These are phyloP conservation scores for Lichenostomus cassidix DNA, from an alignment of 2,113 vertebrate genomes.

Conservation along the genomic window DNA sequence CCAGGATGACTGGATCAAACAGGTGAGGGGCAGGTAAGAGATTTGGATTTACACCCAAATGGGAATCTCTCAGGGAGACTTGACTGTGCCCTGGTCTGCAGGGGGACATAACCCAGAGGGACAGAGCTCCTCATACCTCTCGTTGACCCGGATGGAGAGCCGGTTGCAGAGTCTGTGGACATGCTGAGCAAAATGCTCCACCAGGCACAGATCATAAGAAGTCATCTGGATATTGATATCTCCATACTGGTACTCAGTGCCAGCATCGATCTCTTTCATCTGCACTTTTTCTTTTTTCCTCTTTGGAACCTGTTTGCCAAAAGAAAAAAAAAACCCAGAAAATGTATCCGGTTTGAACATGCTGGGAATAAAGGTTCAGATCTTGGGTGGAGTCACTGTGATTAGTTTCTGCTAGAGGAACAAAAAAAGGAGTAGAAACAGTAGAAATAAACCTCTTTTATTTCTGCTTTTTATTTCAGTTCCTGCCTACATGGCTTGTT, in stretches of 20 bases:
- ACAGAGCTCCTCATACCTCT: constrained; percentile 74
- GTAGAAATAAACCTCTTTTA: not conserved
- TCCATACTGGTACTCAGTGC: constrained; percentile 78
- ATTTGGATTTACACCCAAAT: not conserved
- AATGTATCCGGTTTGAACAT: not conserved
- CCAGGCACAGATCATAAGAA: constrained; percentile 86
- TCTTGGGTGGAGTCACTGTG: not conserved
- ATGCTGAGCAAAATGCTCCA: constrained; percentile 86
- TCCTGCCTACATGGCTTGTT: not conserved
- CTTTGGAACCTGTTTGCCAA: constrained; percentile 41
- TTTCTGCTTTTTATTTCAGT: not conserved
- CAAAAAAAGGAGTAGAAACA: not conserved
- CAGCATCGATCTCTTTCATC: constrained; percentile 74
- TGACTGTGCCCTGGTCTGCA: not conserved
- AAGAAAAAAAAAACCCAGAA: not conserved
- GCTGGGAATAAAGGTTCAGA: not conserved
- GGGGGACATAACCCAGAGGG: too few relatives aligned
- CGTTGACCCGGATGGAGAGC: constrained; percentile 77
- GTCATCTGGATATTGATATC: constrained; percentile 84
- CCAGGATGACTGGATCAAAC: not conserved
- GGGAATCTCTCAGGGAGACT: not conserved
- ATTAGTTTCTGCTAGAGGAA: not conserved
- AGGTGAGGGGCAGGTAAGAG: not conserved
- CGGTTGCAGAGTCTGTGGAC: constrained; percentile 88
- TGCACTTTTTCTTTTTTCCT: constrained; percentile 79